These are phyloP conservation scores for Drosophila trichaetosa DNA, from an alignment of 2,888 invertebrate species.

Conservation along the genomic window DNA sequence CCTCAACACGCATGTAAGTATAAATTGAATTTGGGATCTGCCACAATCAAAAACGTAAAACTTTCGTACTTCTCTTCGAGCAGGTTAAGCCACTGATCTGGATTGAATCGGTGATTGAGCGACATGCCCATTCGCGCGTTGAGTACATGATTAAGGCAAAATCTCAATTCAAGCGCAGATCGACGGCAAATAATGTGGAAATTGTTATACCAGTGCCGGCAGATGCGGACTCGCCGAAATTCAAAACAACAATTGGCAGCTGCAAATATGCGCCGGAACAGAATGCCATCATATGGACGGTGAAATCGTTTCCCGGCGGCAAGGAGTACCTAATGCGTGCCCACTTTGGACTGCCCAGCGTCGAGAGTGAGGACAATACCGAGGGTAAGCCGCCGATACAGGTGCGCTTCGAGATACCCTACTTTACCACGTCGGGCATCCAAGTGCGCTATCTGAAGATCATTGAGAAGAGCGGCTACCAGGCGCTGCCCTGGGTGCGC, in stretches of 20 bases:
- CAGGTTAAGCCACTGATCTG: conserved; percentile 96
- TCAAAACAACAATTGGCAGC: conserved; percentile 98
- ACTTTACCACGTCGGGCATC: conserved; percentile 99
- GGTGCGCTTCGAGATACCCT: conserved; percentile 99
- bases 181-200: conserved; percentile 99
- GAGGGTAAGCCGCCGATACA: conserved; percentile 99
- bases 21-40: not conserved
- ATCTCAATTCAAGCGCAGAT: conserved; percentile 98
- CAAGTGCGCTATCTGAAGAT: conserved; percentile 91
- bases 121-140: conserved; percentile 98
- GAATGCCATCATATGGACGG: conserved; percentile 98
- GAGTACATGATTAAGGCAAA: conserved; percentile 99
- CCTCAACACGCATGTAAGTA: conserved; percentile 94
- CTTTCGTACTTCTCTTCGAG: not conserved
- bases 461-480: conserved; percentile 99
- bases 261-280: conserved; percentile 99
- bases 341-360: conserved; percentile 98
- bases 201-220: conserved; percentile 98
- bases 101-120: conserved; percentile 99
- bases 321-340: conserved; percentile 99
- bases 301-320: conserved; percentile 98
- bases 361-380: conserved; percentile 93
- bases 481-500: conserved; percentile 99
- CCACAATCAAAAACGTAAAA: not conserved
- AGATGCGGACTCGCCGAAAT: conserved; percentile 99